Conservation (phyloP, 1,140 invertebrate species). For the Scaptomyza graminum region DNA sequence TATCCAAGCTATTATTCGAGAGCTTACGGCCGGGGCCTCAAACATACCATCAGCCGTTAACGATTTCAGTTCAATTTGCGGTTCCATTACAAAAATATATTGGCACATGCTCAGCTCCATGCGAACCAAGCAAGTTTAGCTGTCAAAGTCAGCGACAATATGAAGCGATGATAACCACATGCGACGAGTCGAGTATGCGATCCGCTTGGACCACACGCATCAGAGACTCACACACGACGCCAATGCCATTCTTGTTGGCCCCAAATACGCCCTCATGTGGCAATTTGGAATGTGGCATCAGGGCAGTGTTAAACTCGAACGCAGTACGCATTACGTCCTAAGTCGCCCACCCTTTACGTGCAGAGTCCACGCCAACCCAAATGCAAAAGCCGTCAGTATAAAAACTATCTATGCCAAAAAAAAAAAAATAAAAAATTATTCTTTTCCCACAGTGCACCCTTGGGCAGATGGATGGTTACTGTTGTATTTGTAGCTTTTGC, state of each 20-base stretch:
- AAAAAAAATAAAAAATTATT: slow-evolving; percentile 57
- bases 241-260: slow-evolving; percentile 33
- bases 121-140: slow-evolving; percentile 19
- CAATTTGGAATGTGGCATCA: slow-evolving; percentile 15
- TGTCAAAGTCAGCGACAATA: slow-evolving; percentile 44
- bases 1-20: neutral
- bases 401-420: slow-evolving; percentile 70
- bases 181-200: neutral
- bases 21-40: slow-evolving; percentile 3
- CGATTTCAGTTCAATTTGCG: slow-evolving; percentile 73
- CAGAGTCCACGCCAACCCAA: slow-evolving; percentile 47
- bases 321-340: slow-evolving; percentile 62
- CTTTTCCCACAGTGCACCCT: slow-evolving; percentile 36
- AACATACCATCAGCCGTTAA: slow-evolving; percentile 20
- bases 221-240: slow-evolving; percentile 44
- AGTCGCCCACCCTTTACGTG: slow-evolving; percentile 53
- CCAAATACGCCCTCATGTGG: slow-evolving; percentile 20
- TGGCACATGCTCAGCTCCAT: slow-evolving; percentile 58
- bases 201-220: slow-evolving; percentile 39
- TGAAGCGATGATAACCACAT: slow-evolving; percentile 8
- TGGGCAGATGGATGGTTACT: neutral
- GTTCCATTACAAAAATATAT: slow-evolving; percentile 71
- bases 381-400: slow-evolving; percentile 39
- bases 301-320: slow-evolving; percentile 53
- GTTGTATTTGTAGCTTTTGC: neutral